Base-by-base conservation (phyloP, 2,888 invertebrate genomes). In the Mesodorylaimus sp. region DNA sequence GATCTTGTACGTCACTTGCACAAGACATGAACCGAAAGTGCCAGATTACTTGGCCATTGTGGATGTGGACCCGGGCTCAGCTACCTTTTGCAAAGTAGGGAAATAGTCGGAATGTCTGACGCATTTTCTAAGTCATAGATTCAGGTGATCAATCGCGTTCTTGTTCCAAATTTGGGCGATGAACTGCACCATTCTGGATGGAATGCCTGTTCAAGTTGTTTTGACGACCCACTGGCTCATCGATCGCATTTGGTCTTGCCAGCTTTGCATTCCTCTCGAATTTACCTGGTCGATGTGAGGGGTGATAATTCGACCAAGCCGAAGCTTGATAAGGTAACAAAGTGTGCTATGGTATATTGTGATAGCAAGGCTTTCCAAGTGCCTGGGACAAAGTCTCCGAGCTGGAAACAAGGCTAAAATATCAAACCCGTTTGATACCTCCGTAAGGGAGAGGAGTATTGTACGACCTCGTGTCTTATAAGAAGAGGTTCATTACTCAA, bases 181-280 rank as follows among this genome's bases (percentile, higher is more conserved):
- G 95, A 95, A 66, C 70, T 95, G 0, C 95, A 95, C 66, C 95
- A 95, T 66, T 80, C 81, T 39, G 93, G 93, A 0, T 95, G 93
- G 93, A 93, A 95, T 66, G 79, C 86, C 0, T 95, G 95, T 67
- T 87, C 88, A 57, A 89, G 89, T 67, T 93, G 91, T 66, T 5
- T 7, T 7, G 77, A 81, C 66, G 71, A 67, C 36, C 70, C 73
- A 54, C 61, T 69, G 1, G 72, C 72, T 54, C 75, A 74, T 51
- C 74, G 93, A 24, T 77, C 86, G 65, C 79, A 81, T 41, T 70
- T 95, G 36, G 76, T 95, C 3, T 65, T 91, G 53, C 91, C 93
- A 0, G 76, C 79, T 47, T 64, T 95, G 10, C 76, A 79, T 55
- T 83, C 86, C 0, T 78, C 81, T 64, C 77, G 85, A 47, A 74